Evolutionary conservation across 2,113 vertebrate genomes (phyloP), one percentile per base, ranked within the genome.

Genomic region (Pongo pygmaeus): DNA sequence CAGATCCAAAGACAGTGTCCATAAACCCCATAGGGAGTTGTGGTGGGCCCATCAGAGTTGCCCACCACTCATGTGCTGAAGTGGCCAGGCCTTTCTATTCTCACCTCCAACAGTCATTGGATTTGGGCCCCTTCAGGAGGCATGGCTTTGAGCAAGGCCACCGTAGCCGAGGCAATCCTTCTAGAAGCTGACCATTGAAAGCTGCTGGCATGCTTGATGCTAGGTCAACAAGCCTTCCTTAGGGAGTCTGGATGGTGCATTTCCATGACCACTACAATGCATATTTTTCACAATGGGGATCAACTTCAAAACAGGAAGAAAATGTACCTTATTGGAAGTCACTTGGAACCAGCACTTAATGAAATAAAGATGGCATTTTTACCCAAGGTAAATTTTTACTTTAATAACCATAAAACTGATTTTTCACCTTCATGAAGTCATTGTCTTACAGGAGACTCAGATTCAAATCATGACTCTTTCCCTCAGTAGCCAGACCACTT

Each of bases 361-460:
- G 14, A 81, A 91, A 70, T 78, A 59, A 61, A 64, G 22, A 91
- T 57, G 64, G 40, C 40, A 89, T 77, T 96, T 93, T 89, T 25
- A 86, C 18, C 79, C 64, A 35, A 38, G 77, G 32, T 48, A 43
- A 59, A 52, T 64, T 64, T 64, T 13, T 27, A 38, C 74, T 83
- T 93, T 64, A 64, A 46, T 23, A 55, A 23, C 38, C 78, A 50
- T 13, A 85, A 46, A 70, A 40, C 40, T 50, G n/a, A 38, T 46
- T 43, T 25, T 85, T 72, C 8, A 35, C 10, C 87, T 90, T 91
- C n/a, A 86, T 64, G 46, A 74, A 91, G 61, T 16, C 80, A 61
- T 43, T 74, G 25, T 64, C 86, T 61, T 90, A 3, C n/a, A 40
- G 23, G 46, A 46, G 27, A 72, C 4, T 52, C 9, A 23, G 43